Base-by-base conservation (phyloP, 2,888 invertebrate species). In the Hypselothyrea guttata region DNA sequence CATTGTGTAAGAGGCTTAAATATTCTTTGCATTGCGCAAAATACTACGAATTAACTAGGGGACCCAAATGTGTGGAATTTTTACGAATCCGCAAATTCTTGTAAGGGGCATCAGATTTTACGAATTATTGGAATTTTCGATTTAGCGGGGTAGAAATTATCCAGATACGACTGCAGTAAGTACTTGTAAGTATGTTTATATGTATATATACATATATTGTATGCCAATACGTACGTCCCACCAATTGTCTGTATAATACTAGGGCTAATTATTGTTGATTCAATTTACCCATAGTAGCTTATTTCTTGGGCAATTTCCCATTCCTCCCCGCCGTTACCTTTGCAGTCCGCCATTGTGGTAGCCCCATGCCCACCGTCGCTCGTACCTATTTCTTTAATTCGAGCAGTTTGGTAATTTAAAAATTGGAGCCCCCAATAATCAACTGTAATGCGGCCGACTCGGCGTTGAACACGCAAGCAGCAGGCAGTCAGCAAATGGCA, bases 331-430 rank as follows among this genome's bases (percentile, higher is more conserved):
- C 46, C 56, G 62, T 35, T 62, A 65, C 41, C 46, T 42, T 64
- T n/a, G n/a, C 57, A 54, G 34, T 40, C 30, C 33, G n/a, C 49
- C 51, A 40, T 28, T 9, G 42, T 31, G 38, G 34, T 40, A 22
- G 34, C 3, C 22, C 22, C 22, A 22, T 22, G 5, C 22, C 22
- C 22, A 5, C 7, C 15, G 30, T 12, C 30, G 47, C 18, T 46
- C 52, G 58, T 54, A 66, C 69, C 66, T 71, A 75, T 70, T 73
- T 76, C 61, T 65, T 76, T 79, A 77, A 77, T 79, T 77, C 71
- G 79, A 82, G 68, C 79, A 71, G 76, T 83, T 79, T 69, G 84
- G 81, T 79, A 79, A 83, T 83, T 78, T 73, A 59, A 71, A 79
- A 83, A 83, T 83, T 78, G 76, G 48, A 59, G 46, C 74, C 59